A percentile compares a stretch with the other conserved stretches of the same genome.
phyloP scores from a whole-genome alignment of 2,113 vertebrate genomes.

The Salvelinus namaycush region DNA sequence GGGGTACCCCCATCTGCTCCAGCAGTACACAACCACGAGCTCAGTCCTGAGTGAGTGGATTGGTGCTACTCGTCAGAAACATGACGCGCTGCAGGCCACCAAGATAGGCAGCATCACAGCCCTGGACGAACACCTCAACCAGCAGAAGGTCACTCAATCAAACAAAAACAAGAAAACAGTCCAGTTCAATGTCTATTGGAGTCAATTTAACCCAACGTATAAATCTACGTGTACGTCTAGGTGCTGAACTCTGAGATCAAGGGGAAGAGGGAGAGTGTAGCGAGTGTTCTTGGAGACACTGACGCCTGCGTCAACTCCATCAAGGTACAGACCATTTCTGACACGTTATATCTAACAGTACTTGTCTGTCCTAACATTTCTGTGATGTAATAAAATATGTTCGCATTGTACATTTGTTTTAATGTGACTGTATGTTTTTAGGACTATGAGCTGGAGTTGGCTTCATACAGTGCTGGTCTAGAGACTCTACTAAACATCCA shows the following conservation, averaged over 20 bases:
- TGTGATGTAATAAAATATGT: background rate
- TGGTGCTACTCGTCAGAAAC: slow-evolving; percentile 77
- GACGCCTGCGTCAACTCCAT: slow-evolving; percentile 83
- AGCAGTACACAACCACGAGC: slow-evolving; percentile 82
- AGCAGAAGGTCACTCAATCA: slow-evolving; percentile 83
- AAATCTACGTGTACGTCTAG: slow-evolving; percentile 63
- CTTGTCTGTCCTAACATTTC: background rate
- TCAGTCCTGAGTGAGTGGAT: slow-evolving; percentile 85
- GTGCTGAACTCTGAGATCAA: slow-evolving; percentile 88
- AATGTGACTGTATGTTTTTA: slow-evolving; percentile 42
- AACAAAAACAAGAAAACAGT: background rate
- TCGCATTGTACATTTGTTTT: no score
- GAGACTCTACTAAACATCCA: slow-evolving; percentile 94
- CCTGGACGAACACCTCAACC: slow-evolving; percentile 78
- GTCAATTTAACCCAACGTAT: background rate
- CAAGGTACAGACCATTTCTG: slow-evolving; percentile 76
- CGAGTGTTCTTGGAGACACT: slow-evolving; percentile 85
- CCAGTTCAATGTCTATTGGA: background rate
- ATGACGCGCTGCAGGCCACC: slow-evolving; percentile 79
- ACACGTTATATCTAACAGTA: background rate
- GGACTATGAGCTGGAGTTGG: slow-evolving; percentile 92
- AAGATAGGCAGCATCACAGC: slow-evolving; percentile 78
- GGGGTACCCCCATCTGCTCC: slow-evolving; percentile 84
- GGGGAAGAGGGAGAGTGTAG: slow-evolving; percentile 82
- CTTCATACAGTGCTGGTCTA: slow-evolving; percentile 88